Conservation (phyloP, 2,888 invertebrate genomes). For the Plagiodera versicolora region DNA sequence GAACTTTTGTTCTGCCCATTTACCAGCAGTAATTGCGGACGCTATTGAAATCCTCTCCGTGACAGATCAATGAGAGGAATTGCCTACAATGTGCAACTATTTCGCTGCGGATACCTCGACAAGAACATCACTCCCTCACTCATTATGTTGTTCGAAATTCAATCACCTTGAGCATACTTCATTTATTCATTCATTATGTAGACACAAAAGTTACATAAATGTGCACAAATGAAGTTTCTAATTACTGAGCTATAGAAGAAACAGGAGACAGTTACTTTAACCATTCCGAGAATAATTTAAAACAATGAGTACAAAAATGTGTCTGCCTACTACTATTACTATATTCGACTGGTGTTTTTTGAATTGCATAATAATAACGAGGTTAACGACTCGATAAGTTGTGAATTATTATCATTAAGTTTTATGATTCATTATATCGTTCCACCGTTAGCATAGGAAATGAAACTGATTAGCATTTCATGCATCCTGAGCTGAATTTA, state of each 20-base stretch:
- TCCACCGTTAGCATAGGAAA: background rate
- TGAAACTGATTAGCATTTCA: background rate
- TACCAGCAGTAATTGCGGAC: constrained; percentile 13
- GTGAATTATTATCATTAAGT: background rate
- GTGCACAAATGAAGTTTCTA: too few species aligned
- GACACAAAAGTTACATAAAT: too few species aligned
- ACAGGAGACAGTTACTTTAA: too few species aligned
- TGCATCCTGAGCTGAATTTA: background rate
- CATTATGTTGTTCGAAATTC: background rate
- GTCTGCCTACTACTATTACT: too few species aligned
- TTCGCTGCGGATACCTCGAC: background rate
- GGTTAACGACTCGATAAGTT: constrained; percentile 14
- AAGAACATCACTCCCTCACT: background rate
- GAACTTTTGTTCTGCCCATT: constrained; percentile 20
- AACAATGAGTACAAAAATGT: too few species aligned
- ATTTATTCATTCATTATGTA: too few species aligned
- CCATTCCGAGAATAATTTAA: too few species aligned
- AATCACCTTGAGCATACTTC: too few species aligned
- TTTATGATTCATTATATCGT: constrained; percentile 10
- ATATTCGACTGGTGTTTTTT: background rate
- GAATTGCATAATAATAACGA: background rate
- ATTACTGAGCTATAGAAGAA: too few species aligned
- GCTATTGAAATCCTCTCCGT: constrained; percentile 3
- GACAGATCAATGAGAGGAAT: constrained; percentile 1
- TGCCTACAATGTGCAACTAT: background rate